A percentile compares a stretch with the other conserved stretches of the same genome.
Conservation (phyloP, 2,113 vertebrate genomes). For the Strix aluco region DNA sequence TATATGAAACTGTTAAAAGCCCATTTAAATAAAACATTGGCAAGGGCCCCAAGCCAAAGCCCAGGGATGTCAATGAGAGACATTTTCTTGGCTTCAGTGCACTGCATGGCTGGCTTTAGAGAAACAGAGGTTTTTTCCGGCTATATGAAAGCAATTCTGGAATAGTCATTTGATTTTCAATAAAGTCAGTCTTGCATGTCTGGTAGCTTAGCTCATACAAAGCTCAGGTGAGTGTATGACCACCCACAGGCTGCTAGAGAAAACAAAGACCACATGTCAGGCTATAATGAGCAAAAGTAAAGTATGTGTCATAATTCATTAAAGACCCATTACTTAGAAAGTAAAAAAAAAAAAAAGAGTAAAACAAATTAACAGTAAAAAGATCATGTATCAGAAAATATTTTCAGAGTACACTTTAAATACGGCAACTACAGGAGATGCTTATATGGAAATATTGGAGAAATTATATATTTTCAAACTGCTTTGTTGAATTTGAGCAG, state of each 20-base stretch:
- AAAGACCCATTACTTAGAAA: not conserved
- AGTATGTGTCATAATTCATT: not conserved
- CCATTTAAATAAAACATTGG: constrained; percentile 25
- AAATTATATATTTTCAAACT: not conserved
- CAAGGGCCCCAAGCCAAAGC: not conserved
- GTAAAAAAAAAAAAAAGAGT: not conserved
- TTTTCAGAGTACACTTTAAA: not conserved
- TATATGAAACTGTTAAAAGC: constrained; percentile 2
- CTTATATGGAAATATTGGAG: not conserved
- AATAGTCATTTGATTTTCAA: not conserved
- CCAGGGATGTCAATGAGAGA: not conserved
- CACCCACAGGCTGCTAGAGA: not conserved
- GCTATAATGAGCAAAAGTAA: constrained; percentile 31
- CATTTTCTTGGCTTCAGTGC: not conserved
- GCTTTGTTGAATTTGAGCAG: not conserved
- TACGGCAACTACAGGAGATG: not conserved
- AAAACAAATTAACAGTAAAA: not conserved
- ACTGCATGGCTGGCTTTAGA: constrained; percentile 14
- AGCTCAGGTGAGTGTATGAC: not conserved
- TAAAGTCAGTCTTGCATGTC: constrained; percentile 19
- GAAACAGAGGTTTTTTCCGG: not conserved
- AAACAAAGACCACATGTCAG: constrained; percentile 16
- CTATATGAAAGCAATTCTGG: not conserved
- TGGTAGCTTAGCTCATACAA: not conserved
- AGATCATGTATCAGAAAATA: not conserved